These are phyloP conservation scores for Nothoprocta perdicaria DNA, from an alignment of 2,113 vertebrate species.

Conservation along the genomic window DNA sequence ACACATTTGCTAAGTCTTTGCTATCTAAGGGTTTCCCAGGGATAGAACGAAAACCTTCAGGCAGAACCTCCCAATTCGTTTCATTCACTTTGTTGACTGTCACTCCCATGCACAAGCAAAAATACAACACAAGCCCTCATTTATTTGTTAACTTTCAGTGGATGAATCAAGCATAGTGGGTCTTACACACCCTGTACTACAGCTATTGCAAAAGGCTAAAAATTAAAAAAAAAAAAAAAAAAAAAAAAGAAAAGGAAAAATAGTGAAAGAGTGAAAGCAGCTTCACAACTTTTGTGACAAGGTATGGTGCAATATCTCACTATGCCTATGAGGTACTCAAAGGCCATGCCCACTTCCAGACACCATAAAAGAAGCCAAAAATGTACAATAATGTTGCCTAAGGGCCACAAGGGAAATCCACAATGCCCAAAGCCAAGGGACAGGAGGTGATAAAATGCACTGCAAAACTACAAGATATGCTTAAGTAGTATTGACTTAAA, in stretches of 20 bases:
- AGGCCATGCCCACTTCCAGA: neutral
- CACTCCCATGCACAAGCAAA: neutral
- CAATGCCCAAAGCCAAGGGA: fast-evolving
- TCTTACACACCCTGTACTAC: neutral
- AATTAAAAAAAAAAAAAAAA: no score
- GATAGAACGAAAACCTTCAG: neutral
- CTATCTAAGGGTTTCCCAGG: neutral
- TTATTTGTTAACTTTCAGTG: neutral
- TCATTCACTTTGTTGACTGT: neutral
- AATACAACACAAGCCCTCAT: neutral
- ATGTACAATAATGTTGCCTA: fast-evolving
- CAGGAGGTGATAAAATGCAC: neutral
- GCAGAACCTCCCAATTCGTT: neutral
- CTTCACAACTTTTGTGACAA: neutral
- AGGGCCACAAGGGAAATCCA: neutral
- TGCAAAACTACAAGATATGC: fast-evolving
- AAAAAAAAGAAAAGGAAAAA: no score
- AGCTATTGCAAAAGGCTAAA: neutral
- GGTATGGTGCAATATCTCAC: neutral
- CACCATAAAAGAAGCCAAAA: neutral
- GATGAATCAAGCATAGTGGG: neutral
- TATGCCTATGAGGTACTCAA: no score
- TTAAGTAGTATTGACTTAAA: neutral
- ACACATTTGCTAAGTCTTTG: neutral
- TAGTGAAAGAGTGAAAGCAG: neutral